Evolutionary conservation across 1,140 invertebrate genomes (phyloP), one percentile per base, ranked within the genome.

Genomic region (Drosophila micromelanica): DNA sequence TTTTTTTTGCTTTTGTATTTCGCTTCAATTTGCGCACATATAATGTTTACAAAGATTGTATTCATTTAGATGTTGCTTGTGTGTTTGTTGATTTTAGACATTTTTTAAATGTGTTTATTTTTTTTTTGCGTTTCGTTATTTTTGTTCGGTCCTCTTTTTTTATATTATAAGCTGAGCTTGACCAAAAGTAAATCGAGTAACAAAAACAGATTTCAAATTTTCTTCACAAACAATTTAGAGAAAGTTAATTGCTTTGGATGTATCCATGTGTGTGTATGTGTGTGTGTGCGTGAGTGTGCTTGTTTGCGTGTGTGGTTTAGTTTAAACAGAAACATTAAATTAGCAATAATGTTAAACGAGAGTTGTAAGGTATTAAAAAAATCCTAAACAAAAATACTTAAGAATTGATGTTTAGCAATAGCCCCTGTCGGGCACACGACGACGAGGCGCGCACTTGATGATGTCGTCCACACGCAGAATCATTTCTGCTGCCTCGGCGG

Each of bases 391-490:
- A 73, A 78, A 89, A 89, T 89, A 89, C 80, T 89, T 85, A 69
- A 55, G 68, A 75, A 70, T 59, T 30, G 6, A 57, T 62, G 78
- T 65, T 94, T 96, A 98, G 93, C 97, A 98, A 56, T 95, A 96
- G 78, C 97, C 95, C 82, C 96, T 94, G 92, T 99, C 99, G 64
- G 95, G 95, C 0, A 95, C 95, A 52, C 99, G 95, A 87, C 96
- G 96, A 67, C 99, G 95, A 2, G 99, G 99, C 32, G 98, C 98
- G 38, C 98, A 95, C 91, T 96, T 98, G 23, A 99, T 96, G 68
- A 99, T 99, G 92, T 99, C 96, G 92, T 99, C 99, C 2, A 99
- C 99, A 45, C 99, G 95, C 7, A 99, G 93, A 90, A 99, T 99
- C 97, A 99, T 98, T 93, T 99, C 99, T 0, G 99, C 98, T 3